Evolutionary conservation across 2,113 vertebrate genomes (phyloP), one percentile per base, ranked within the genome.

Genomic region (Erinaceus europaeus): DNA sequence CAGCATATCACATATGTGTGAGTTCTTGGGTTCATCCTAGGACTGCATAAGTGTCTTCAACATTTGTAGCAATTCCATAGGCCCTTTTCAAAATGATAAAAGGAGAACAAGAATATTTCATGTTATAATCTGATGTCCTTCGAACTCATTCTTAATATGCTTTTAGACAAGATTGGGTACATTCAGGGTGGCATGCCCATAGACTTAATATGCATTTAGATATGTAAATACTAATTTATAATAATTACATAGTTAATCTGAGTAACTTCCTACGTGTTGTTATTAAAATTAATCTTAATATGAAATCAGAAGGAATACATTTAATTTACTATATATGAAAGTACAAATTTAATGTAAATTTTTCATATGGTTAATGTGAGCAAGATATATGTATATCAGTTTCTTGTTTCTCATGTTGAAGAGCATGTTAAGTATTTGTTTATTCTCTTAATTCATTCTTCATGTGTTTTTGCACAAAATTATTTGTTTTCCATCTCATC

Each of bases 401-500:
- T 93, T 77, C 34, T 91, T 89, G 13, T 82, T 92, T 91, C n/a
- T 71, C 64, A 40, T 71, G 53, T 86, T 92, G 89, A 84, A 83
- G 38, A 93, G 68, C 40, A 83, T 80, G 14, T 44, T 90, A 81
- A 84, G 90, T 93, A 90, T 89, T 57, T 92, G 80, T 91, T 88
- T 94, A 55, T 21, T 67, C 81, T 53, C 0, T 1, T 84, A 81
- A 48, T 52, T 95, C 85, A 90, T 89, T 93, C 44, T 81, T 91
- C 69, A 17, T 92, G 32, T 23, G 3, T 94, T 89, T n/a, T 88
- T 12, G 0, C 52, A 36, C 83, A 83, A 55, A 32, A 21, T 73
- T 77, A 68, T 65, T 88, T 84, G 68, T 86, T 91, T 93, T 89
- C 92, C 53, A 94, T 65, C 84, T 87, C 89, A 93, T 94, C 55